Percentiles rank a stretch among this genome's conserved stretches.
These are phyloP conservation scores for Meteorus cinctellus DNA, from an alignment of 2,888 invertebrate genomes.

Conservation along the genomic window DNA sequence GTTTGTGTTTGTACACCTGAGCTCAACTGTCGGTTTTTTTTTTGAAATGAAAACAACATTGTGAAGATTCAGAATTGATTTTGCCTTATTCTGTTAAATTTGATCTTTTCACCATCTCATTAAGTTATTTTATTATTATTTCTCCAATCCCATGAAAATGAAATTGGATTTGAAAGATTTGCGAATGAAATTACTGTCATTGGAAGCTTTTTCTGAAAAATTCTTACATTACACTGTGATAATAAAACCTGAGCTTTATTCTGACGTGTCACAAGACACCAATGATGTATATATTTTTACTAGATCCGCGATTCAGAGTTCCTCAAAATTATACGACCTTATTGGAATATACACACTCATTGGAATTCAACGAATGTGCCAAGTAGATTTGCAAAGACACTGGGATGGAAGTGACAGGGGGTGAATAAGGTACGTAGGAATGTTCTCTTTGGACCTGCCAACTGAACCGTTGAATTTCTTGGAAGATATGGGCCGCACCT, in stretches of 20 bases:
- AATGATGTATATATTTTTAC: background rate
- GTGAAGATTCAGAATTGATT: no score
- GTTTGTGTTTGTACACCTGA: no score
- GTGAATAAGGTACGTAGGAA: constrained; percentile 42
- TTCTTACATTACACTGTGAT: no score
- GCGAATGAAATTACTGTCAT: no score
- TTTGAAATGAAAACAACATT: no score
- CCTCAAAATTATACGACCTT: constrained; percentile 27
- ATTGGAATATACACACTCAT: constrained; percentile 50
- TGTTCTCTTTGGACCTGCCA: constrained; percentile 29
- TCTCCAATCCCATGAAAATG: no score
- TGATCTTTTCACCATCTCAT: background rate
- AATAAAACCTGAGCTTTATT: no score
- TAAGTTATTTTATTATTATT: no score
- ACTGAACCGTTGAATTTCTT: constrained; percentile 46
- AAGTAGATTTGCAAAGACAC: constrained; percentile 57
- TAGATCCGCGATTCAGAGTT: background rate
- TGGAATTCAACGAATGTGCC: constrained; percentile 57
- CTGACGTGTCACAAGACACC: background rate
- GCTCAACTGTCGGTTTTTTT: no score
- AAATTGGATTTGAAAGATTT: no score
- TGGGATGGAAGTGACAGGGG: constrained; percentile 11
- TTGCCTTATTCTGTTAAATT: background rate
- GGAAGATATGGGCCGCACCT: constrained; percentile 57
- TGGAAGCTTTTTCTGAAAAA: no score